Percentiles rank a stretch among this genome's conserved stretches.
These are phyloP conservation scores for Lepidonotus clava DNA, from an alignment of 2,888 invertebrate genomes.

Conservation along the genomic window DNA sequence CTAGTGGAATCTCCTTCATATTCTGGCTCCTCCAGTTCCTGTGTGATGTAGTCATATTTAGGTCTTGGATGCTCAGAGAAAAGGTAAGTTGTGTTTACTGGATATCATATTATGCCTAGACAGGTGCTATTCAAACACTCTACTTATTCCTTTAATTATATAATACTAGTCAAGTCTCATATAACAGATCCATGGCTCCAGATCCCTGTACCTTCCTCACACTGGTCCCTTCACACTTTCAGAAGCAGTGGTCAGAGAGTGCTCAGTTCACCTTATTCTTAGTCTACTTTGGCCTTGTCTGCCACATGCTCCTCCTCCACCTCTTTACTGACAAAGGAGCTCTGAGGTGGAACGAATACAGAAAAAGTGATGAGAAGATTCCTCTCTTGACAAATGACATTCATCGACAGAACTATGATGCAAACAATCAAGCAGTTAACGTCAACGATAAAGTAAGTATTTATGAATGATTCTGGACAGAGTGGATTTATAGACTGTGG, in stretches of 20 bases:
- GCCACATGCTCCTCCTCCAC: neutral
- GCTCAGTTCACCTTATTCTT: neutral
- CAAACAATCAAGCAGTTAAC: too few relatives aligned
- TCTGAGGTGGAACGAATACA: neutral
- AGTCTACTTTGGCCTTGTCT: neutral
- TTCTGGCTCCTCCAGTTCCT: neutral
- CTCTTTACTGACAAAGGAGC: slow-evolving; percentile 6
- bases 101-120: too few relatives aligned
- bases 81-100: too few relatives aligned
- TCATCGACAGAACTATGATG: too few relatives aligned
- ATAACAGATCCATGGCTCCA: neutral
- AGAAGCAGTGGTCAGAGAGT: neutral
- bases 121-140: neutral
- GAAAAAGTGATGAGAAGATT: too few relatives aligned
- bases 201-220: neutral
- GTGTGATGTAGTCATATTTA: neutral
- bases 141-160: neutral
- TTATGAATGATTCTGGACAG: too few relatives aligned
- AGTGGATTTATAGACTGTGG: too few relatives aligned
- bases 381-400: too few relatives aligned
- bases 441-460: too few relatives aligned
- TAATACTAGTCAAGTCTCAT: neutral
- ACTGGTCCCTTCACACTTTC: neutral
- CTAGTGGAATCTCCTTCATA: neutral
- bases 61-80: neutral